These are phyloP conservation scores for Agriopis leucophaearia DNA, from an alignment of 2,888 invertebrate species.

Conservation along the genomic window DNA sequence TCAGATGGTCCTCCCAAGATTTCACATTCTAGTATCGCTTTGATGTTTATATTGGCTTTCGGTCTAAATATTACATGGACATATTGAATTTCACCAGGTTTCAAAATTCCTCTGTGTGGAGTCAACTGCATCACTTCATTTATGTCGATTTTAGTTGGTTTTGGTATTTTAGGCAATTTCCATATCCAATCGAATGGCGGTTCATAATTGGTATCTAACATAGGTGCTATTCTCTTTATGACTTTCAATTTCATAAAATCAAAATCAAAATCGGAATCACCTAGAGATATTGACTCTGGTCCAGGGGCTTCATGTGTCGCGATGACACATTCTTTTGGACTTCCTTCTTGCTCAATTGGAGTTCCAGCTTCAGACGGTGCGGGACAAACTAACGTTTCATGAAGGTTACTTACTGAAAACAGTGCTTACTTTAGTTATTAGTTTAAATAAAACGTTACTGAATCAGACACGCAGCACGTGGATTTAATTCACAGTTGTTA, in stretches of 20 bases:
- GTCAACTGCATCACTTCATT: constrained; percentile 76
- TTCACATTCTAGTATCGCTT: constrained; percentile 81
- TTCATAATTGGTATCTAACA: constrained; percentile 64
- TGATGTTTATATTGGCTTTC: constrained; percentile 71
- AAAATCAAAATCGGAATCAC: constrained; percentile 47
- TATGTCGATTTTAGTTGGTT: constrained; percentile 54
- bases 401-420: constrained; percentile 52
- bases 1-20: constrained; percentile 87
- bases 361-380: constrained; percentile 14
- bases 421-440: background rate
- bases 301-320: constrained; percentile 28
- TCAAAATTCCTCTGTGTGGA: constrained; percentile 81
- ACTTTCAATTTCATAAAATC: constrained; percentile 53
- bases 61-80: constrained; percentile 82
- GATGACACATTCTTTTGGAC: constrained; percentile 32
- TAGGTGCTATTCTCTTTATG: constrained; percentile 66
- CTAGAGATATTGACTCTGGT: constrained; percentile 40
- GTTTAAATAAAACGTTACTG: background rate
- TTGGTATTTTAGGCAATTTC: constrained; percentile 63
- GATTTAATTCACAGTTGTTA: background rate
- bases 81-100: constrained; percentile 81
- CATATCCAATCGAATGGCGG: constrained; percentile 67
- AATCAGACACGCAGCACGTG: background rate
- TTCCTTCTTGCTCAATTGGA: constrained; percentile 34
- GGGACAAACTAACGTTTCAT: constrained; percentile 40